A percentile compares a stretch with the other conserved stretches of the same genome.
Evolutionary conservation across 2,888 invertebrate genomes (phyloP).

Genomic region (Melanchra persicariae): DNA sequence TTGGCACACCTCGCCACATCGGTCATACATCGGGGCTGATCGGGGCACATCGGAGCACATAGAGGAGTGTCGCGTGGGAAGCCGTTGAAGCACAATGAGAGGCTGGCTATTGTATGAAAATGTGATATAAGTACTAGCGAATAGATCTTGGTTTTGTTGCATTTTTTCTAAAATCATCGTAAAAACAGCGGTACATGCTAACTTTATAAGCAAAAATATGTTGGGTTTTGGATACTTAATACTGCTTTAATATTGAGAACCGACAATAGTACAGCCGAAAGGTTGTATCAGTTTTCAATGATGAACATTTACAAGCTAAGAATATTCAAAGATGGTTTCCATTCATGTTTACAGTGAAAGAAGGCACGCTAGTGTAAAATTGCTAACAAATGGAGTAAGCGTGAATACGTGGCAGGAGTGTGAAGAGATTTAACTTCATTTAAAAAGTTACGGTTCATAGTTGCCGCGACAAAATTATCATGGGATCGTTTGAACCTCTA

Average conservation of each 20-base stretch:
- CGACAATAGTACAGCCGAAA: background rate
- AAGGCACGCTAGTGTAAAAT: constrained; percentile 2
- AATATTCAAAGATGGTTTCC: background rate
- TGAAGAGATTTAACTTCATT: constrained; percentile 36
- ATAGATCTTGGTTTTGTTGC: constrained; percentile 3
- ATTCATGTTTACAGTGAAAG: background rate
- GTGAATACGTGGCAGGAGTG: background rate
- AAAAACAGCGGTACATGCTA: background rate
- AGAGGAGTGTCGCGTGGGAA: constrained; percentile 56
- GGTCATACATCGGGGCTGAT: constrained; percentile 16
- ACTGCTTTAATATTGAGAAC: background rate
- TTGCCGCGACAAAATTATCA: constrained; percentile 32
- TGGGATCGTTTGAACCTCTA: constrained; percentile 32
- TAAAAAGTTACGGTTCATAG: constrained; percentile 44
- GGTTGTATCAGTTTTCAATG: too few species aligned
- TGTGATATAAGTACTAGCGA: constrained; percentile 16
- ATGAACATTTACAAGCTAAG: too few species aligned
- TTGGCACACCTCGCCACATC: constrained; percentile 49
- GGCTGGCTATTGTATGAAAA: constrained; percentile 45
- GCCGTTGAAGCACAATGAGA: constrained; percentile 31
- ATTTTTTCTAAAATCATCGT: background rate
- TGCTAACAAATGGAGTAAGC: background rate
- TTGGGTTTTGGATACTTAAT: background rate
- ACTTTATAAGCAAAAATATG: background rate
- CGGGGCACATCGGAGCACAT: constrained; percentile 20